phyloP scores from a whole-genome alignment of 1,140 invertebrate genomes.

The Tribolium madens region DNA sequence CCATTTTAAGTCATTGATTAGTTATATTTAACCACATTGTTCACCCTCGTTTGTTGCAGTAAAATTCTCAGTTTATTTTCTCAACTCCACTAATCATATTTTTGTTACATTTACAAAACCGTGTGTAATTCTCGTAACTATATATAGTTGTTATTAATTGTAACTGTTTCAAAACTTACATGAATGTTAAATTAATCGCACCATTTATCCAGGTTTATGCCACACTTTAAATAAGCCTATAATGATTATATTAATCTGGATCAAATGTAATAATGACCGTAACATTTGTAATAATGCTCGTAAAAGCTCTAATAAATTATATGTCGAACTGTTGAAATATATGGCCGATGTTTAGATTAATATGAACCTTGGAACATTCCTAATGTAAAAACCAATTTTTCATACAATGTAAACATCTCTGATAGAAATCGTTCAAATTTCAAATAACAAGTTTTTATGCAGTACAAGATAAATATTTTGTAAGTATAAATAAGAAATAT shows the following conservation, averaged over 20 bases:
- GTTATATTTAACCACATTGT: slow-evolving; percentile 18
- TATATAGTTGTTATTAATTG: not conserved
- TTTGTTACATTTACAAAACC: no score
- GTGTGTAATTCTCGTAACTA: no score
- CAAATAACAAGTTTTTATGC: not conserved
- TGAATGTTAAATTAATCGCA: not conserved
- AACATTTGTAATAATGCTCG: not conserved
- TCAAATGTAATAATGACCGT: not conserved
- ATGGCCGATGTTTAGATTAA: not conserved
- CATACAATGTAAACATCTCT: not conserved
- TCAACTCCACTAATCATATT: not conserved
- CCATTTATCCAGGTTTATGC: not conserved
- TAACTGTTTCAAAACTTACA: not conserved
- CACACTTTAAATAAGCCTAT: not conserved
- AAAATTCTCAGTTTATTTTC: not conserved
- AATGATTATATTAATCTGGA: not conserved
- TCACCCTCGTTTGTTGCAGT: not conserved
- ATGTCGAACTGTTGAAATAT: not conserved
- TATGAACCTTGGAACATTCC: not conserved
- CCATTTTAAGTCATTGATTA: not conserved
- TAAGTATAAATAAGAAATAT: no score
- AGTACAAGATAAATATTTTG: no score
- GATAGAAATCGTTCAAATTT: not conserved
- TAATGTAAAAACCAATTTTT: not conserved
- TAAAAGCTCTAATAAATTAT: not conserved